Percentiles rank a stretch among this genome's conserved stretches.
Evolutionary conservation across 2,113 vertebrate species (phyloP).

Genomic region (Tupaia tana): DNA sequence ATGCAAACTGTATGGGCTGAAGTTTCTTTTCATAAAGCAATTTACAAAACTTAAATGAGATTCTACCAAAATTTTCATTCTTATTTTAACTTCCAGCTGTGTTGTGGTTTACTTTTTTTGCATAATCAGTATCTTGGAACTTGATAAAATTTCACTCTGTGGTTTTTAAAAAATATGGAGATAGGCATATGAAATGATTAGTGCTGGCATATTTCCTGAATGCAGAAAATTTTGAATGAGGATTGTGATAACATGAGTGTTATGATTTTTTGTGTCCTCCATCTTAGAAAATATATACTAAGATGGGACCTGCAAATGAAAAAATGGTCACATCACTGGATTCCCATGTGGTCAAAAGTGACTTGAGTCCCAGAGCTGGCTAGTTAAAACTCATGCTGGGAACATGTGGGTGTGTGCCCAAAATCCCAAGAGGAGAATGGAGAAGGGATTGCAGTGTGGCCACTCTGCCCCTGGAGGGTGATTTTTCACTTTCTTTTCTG

Average conservation of each 20-base stretch:
- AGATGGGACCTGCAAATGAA: no score
- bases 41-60: not conserved
- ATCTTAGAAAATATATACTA: no score
- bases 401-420: no score
- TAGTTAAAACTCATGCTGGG: no score
- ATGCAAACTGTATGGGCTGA: not conserved
- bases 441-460: no score
- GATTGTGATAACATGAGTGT: not conserved
- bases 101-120: not conserved
- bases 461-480: no score
- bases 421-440: no score
- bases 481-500: no score
- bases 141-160: not conserved
- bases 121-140: not conserved
- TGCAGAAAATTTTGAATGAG: not conserved
- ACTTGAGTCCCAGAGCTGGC: no score
- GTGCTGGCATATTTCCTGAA: not conserved
- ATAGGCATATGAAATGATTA: not conserved
- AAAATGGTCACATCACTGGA: no score
- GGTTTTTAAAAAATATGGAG: not conserved
- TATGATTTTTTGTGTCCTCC: not conserved
- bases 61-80: not conserved
- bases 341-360: no score
- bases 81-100: not conserved
- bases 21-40: not conserved